A percentile compares a stretch with the other conserved stretches of the same genome.
Conservation (phyloP, 2,797 vertebrate species). For the Florisuga fusca region DNA sequence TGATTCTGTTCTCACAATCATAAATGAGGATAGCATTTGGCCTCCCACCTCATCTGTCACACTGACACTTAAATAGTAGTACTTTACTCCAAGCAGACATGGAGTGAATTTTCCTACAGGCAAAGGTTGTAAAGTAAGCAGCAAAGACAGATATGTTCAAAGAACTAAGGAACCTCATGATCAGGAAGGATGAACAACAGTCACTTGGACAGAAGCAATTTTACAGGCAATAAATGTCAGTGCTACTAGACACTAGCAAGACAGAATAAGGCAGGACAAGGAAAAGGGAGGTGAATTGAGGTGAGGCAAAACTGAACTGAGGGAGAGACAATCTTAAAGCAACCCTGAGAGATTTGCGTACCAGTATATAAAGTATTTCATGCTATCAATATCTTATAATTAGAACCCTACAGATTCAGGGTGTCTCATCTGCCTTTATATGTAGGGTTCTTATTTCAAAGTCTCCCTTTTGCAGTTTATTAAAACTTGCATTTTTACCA, state of each 20-base stretch:
- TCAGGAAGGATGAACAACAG: neutral
- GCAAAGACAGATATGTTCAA: neutral
- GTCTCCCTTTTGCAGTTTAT: neutral
- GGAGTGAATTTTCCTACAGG: neutral
- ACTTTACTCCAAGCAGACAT: neutral
- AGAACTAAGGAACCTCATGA: neutral
- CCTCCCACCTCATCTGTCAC: neutral
- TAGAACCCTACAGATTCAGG: neutral
- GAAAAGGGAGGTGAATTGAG: neutral
- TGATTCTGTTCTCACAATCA: slow-evolving; percentile 2
- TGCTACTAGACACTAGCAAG: neutral
- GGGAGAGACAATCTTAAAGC: neutral
- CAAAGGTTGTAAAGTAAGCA: neutral
- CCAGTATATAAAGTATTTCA: neutral
- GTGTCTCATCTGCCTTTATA: neutral
- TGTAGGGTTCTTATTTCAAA: neutral
- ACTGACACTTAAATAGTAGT: neutral
- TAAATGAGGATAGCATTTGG: neutral
- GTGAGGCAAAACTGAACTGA: neutral
- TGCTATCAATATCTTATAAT: neutral
- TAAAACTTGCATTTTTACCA: neutral
- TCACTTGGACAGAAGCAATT: neutral
- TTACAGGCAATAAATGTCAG: neutral
- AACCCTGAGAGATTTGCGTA: neutral
- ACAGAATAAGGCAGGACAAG: neutral